Conservation (phyloP, 2,888 invertebrate species). For the Tethea ocularis region DNA sequence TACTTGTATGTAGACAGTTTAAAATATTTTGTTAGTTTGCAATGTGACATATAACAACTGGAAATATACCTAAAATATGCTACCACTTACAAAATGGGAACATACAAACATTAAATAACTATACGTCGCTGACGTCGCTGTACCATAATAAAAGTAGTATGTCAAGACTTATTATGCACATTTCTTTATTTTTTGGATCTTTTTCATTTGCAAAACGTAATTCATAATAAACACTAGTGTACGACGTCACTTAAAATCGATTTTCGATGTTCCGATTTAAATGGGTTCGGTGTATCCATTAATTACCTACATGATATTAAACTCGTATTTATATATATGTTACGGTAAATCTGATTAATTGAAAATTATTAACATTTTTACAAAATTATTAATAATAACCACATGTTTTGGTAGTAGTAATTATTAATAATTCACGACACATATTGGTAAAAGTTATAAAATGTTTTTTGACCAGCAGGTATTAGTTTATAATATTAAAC, state of each 20-base stretch:
- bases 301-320: too few species aligned
- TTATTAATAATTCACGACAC: too few species aligned
- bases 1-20: not conserved
- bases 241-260: not conserved
- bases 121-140: conserved; percentile 39
- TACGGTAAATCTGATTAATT: too few species aligned
- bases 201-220: conserved; percentile 48
- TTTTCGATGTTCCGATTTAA: not conserved
- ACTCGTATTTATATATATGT: not conserved
- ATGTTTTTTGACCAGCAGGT: too few species aligned
- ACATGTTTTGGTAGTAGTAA: too few species aligned
- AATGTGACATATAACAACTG: conserved; percentile 13
- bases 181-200: conserved; percentile 47
- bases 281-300: not conserved
- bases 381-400: too few species aligned
- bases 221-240: conserved; percentile 21
- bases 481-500: too few species aligned
- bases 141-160: conserved; percentile 36
- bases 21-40: not conserved
- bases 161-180: conserved; percentile 62
- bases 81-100: conserved; percentile 32
- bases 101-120: conserved; percentile 34
- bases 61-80: conserved; percentile 36
- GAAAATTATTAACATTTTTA: too few species aligned
- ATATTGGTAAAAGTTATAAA: too few species aligned